Evolutionary conservation across 1,140 invertebrate genomes (phyloP).

Genomic region (Capitella teleta): DNA sequence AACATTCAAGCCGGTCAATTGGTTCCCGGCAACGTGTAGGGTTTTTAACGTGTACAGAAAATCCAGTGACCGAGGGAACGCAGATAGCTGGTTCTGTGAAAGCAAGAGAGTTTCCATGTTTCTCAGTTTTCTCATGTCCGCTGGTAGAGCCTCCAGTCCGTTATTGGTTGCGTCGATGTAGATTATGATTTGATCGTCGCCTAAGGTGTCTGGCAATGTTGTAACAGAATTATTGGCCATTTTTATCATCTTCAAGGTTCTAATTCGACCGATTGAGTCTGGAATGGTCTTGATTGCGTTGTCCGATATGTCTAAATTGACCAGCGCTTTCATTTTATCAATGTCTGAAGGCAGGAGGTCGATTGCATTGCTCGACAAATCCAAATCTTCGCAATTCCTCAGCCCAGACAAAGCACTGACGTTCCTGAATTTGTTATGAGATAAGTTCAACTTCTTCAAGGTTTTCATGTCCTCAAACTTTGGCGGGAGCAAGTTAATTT

Average conservation of each 20-base stretch:
- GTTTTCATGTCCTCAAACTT: conserved; percentile 19
- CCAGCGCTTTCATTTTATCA: conserved; percentile 4
- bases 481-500: conserved; percentile 23
- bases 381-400: conserved; percentile 2
- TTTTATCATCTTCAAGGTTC: conserved; percentile 26
- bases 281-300: conserved; percentile 32
- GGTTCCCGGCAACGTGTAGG: conserved; percentile 26
- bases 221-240: conserved; percentile 27
- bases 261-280: conserved; percentile 25
- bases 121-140: conserved; percentile 24
- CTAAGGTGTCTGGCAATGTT: conserved; percentile 27
- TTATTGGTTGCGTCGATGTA: conserved; percentile 28
- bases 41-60: conserved; percentile 22
- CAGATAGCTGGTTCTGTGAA: conserved; percentile 27
- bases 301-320: conserved; percentile 4
- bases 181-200: conserved; percentile 17
- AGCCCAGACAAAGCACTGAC: conserved; percentile 2
- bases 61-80: conserved; percentile 29
- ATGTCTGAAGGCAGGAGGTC: conserved; percentile 4
- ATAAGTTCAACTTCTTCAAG: conserved; percentile 23
- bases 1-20: conserved; percentile 26
- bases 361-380: conserved; percentile 16
- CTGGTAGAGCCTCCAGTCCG: conserved; percentile 23
- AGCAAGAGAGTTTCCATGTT: conserved; percentile 30
- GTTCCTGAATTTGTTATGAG: conserved; percentile 11